Evolutionary conservation across 2,797 vertebrate species (phyloP), one percentile per base, ranked within the genome.

Genomic region (Anolis apletophallus): DNA sequence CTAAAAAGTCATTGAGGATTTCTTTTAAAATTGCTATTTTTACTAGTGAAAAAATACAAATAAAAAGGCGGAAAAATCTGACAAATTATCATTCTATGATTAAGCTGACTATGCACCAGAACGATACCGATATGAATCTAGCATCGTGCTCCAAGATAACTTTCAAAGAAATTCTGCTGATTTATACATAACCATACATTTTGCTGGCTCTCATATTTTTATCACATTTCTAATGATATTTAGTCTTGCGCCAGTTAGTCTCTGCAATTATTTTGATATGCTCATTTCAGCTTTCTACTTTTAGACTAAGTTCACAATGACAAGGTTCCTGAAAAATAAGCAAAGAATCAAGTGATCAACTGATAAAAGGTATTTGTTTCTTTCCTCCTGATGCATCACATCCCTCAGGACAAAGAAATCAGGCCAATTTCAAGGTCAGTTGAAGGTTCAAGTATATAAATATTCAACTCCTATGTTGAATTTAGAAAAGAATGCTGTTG

Each of bases 101-200:
- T 88, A 91, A 89, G 86, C 11, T 32, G 90, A 93, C 85, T 77
- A 93, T 67, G 36, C 57, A 76, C 73, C 87, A 73, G 83, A 40
- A 86, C 17, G 46, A 90, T 75, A 93, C 87, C 81, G 64, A 81
- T 90, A 85, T 40, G 84, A 93, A 84, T 74, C 61, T 75, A 88
- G 73, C 61, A 88, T 23, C 4, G 61, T 84, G 71, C 85, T 90
- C 85, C 89, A 94, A 90, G 86, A 81, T 46, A 59, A 32, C 8
- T 79, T 59, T 32, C 46, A 71, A 78, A 59, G 29, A 71, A 85
- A 59, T 71, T 11, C 19, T 59, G 11, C 16, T 36, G 2, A 73
- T 83, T 36, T 17, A 4, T 40, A 85, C 40, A 36, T 32, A 59
- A 59, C 29, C 34, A 23, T n/a, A 50, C 14, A 52, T n/a, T 46